Base-by-base conservation (phyloP, 92 coral and sea anemone genomes). In the Desmophyllum pertusum region DNA sequence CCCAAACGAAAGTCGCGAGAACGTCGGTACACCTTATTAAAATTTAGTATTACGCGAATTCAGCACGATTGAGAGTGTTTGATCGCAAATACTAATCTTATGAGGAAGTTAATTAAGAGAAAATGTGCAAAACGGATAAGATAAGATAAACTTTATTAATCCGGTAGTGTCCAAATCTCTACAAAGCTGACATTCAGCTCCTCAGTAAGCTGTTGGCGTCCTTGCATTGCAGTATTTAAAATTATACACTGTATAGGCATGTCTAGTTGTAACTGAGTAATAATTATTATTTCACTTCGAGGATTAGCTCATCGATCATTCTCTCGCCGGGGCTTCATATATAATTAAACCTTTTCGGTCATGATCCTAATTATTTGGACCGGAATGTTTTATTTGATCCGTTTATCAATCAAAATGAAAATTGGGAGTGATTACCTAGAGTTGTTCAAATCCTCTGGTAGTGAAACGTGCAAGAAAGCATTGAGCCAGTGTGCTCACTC, bases 101-200 rank as follows among this genome's bases (percentile, higher is more conserved):
- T 59, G 35, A 59, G 65, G 35, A 27, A 59, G 65, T 59, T 59
- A 25, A 27, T 59, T 59, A 25, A 27, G 9, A 59, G 30, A 59
- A 59, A 59, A 59, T 27, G 65, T 59, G 65, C 65, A 59, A 59
- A 59, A 59, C 25, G 65, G 65, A 59, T 59, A 59, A 59, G 65
- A 59, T 59, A 59, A 59, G 65, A 59, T 59, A 21, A 1, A 27
- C 27, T 59, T 59, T 59, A 59, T 7, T 59, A 33, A 27, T 59
- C 1, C 65, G 27, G 33, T n/a, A 33, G 14, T 25, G 35, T 15
- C 30, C 27, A 33, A 59, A 7, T 23, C 23, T 21, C 63, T 55
- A 48, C 1, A 48, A 48, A 48, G 53, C 53, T 48, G 53, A 21
- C 5, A 48, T 48, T 15, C 21, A 48, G 19, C 11, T 7, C 1